phyloP scores from a whole-genome alignment of 2,888 invertebrate species.

The Aelia acuminata region DNA sequence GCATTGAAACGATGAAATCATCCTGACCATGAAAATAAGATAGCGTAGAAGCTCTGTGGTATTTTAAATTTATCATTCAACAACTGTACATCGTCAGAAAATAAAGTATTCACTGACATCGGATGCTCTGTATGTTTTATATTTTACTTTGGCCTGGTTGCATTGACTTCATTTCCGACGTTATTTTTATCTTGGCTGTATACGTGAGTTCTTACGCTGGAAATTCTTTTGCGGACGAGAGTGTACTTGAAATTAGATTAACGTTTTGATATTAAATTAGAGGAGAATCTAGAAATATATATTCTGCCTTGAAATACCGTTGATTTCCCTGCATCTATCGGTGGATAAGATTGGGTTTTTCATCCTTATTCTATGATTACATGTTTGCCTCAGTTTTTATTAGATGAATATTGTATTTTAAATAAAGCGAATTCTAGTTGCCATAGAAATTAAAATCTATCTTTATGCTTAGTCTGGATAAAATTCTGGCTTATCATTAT shows the following conservation, averaged over 20 bases:
- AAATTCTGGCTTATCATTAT: too few species aligned
- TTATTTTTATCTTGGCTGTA: constrained; percentile 45
- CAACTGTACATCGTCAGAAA: background rate
- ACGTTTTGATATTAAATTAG: background rate
- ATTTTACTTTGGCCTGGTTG: constrained; percentile 5
- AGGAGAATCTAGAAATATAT: background rate
- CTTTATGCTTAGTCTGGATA: too few species aligned
- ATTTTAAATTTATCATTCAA: background rate
- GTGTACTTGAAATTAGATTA: constrained; percentile 8
- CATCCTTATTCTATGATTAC: too few species aligned
- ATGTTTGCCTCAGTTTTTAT: too few species aligned
- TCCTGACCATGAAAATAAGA: background rate
- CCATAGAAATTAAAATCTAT: too few species aligned
- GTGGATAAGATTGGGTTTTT: background rate
- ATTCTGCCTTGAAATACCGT: background rate
- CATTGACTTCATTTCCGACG: constrained; percentile 21
- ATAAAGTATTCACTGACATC: background rate
- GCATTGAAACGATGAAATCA: background rate
- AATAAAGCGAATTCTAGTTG: too few species aligned
- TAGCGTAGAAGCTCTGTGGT: background rate
- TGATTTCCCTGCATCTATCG: background rate
- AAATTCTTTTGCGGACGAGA: background rate
- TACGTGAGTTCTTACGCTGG: constrained; percentile 39
- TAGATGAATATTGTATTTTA: too few species aligned
- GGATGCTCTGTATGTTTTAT: background rate